These are phyloP conservation scores for Eptesicus fuscus DNA, from an alignment of 2,113 vertebrate genomes.

Conservation along the genomic window DNA sequence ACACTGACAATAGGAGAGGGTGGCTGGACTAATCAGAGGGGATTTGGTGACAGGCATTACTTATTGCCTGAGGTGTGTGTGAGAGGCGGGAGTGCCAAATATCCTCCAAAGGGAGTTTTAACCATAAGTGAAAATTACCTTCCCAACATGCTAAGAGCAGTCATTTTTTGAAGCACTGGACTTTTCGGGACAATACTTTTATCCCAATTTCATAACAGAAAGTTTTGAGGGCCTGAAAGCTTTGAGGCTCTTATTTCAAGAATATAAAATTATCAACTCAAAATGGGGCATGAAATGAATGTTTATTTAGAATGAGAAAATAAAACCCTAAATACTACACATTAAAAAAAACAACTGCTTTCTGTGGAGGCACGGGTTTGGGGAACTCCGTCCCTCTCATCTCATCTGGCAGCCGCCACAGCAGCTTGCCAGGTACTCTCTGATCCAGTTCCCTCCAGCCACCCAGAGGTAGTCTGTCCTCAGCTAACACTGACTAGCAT, in stretches of 20 bases:
- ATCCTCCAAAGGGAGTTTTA: background rate
- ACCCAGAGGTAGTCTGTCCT: background rate
- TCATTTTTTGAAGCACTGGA: background rate
- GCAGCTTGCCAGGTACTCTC: background rate
- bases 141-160: background rate
- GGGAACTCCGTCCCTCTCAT: background rate
- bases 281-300: background rate
- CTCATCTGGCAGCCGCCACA: background rate
- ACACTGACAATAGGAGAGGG: background rate
- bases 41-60: background rate
- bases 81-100: background rate
- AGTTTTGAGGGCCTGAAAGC: background rate
- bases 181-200: background rate
- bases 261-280: background rate
- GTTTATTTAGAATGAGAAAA: background rate
- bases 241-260: background rate
- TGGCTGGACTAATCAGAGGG: background rate
- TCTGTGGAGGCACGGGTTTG: background rate
- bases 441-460: background rate
- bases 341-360: background rate
- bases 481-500: background rate
- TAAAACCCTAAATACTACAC: background rate
- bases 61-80: background rate
- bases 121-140: background rate
- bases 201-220: background rate